Evolutionary conservation across 2,888 invertebrate genomes (phyloP), one percentile per base, ranked within the genome.

Genomic region (Plemyria rubiginata): DNA sequence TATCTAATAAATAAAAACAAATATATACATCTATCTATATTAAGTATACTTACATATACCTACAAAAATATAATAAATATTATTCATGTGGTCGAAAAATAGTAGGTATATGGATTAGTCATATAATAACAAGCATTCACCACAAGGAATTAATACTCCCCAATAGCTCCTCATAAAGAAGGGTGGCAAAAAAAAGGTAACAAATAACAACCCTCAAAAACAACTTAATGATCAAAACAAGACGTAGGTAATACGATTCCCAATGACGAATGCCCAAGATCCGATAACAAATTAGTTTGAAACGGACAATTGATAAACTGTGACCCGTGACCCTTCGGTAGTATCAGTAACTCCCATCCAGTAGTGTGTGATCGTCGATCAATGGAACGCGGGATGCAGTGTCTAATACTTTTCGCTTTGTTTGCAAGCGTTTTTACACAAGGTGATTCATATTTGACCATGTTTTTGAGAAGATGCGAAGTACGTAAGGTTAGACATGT

Each of bases 241-340:
- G 61, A 58, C 45, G 46, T 52, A 38, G 22, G 38, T 52, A 45
- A 40, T 13, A 22, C 16, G 38, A 49, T 8, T 59, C 38, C 48
- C 51, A 48, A 15, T 55, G 60, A 60, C 64, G 61, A 66, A 59
- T 60, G 61, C n/a, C 60, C 52, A 62, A 63, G 66, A 72, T 67
- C 66, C 60, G 79, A 80, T 80, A 80, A 75, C 66, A 56, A 70
- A 70, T 68, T 74, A 71, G 66, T 65, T 55, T 48, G 55, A 67
- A 72, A 60, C 62, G 66, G 64, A 65, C 61, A 55, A 64, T 50
- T 61, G 81, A 81, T 81, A 82, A 75, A 68, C 71, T 53, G 32
- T 74, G 82, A 81, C 78, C 82, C 77, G 67, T 76, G 76, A 69
- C 72, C 64, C 69, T 65, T 11, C 16, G 66, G 60, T 48, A 54